Percentiles rank a stretch among this genome's conserved stretches.
These are phyloP conservation scores for Polyodon spathula DNA, from an alignment of 2,113 vertebrate genomes.

Conservation along the genomic window DNA sequence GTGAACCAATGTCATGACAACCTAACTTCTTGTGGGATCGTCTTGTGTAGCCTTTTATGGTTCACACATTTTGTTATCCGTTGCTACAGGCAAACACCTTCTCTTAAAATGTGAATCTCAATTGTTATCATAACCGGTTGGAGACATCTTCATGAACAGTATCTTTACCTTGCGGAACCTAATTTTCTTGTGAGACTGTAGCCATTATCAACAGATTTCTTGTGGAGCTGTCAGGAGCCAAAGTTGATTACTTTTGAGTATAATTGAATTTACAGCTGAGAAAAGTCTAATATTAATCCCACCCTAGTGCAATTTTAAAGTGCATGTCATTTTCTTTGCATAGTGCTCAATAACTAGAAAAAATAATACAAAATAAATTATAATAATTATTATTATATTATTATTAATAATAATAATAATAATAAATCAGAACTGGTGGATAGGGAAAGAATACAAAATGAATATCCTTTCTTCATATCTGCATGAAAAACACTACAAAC, in stretches of 20 bases:
- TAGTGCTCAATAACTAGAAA: not conserved
- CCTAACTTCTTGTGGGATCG: not conserved
- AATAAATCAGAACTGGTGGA: too few species aligned
- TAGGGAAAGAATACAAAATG: too few species aligned
- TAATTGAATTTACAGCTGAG: not conserved
- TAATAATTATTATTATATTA: not conserved
- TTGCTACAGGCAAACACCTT: not conserved
- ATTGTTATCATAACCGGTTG: not conserved
- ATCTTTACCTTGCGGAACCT: not conserved
- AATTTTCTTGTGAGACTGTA: not conserved
- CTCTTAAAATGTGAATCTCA: not conserved
- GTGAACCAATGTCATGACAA: not conserved
- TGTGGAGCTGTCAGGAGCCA: not conserved
- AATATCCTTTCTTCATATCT: too few species aligned
- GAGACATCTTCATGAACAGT: not conserved
- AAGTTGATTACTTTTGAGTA: not conserved
- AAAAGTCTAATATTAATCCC: not conserved
- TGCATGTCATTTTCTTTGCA: not conserved
- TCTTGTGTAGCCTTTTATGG: not conserved
- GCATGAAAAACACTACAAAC: too few species aligned
- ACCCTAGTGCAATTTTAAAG: not conserved
- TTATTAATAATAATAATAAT: not conserved
- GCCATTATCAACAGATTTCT: not conserved
- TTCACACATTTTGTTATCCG: not conserved
- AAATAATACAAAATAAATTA: too few species aligned